Evolutionary conservation across 2,113 vertebrate genomes (phyloP).

Genomic region (Gopherus evgoodei): DNA sequence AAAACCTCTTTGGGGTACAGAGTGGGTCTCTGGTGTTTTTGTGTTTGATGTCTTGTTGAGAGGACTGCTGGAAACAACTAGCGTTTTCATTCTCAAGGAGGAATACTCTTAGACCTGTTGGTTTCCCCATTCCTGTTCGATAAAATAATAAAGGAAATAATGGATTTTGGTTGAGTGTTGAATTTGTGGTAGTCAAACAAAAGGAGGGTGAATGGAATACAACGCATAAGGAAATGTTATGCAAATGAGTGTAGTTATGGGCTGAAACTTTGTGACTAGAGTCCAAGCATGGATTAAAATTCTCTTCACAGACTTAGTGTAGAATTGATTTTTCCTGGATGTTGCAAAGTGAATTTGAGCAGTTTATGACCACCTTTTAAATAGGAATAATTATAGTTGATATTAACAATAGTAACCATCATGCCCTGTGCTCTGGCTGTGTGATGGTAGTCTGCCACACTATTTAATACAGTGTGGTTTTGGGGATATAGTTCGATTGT

Average conservation of each 20-base stretch:
- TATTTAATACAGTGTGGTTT: not conserved
- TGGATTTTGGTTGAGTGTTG: constrained; percentile 33
- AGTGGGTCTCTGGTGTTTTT: not conserved
- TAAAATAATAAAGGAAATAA: not conserved
- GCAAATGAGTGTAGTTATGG: not conserved
- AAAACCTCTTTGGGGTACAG: not conserved
- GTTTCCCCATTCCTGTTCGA: constrained; percentile 5
- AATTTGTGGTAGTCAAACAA: constrained; percentile 4
- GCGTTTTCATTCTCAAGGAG: not conserved
- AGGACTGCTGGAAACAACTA: not conserved
- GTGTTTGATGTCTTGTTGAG: not conserved
- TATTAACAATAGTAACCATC: not conserved
- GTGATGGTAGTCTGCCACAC: too few relatives aligned
- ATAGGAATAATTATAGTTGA: constrained; percentile 35
- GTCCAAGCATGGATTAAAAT: not conserved
- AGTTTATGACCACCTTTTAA: constrained; percentile 38
- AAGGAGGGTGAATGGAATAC: not conserved
- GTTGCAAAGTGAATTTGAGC: constrained; percentile 37
- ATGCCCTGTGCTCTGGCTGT: not conserved
- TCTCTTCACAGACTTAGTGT: not conserved
- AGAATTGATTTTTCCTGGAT: constrained; percentile 35
- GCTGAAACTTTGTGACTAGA: constrained; percentile 1
- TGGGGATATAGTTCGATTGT: not conserved
- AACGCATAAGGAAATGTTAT: not conserved
- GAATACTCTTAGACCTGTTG: not conserved